These are phyloP conservation scores for Sminthurides bifidus DNA, from an alignment of 1,140 invertebrate genomes.

Conservation along the genomic window DNA sequence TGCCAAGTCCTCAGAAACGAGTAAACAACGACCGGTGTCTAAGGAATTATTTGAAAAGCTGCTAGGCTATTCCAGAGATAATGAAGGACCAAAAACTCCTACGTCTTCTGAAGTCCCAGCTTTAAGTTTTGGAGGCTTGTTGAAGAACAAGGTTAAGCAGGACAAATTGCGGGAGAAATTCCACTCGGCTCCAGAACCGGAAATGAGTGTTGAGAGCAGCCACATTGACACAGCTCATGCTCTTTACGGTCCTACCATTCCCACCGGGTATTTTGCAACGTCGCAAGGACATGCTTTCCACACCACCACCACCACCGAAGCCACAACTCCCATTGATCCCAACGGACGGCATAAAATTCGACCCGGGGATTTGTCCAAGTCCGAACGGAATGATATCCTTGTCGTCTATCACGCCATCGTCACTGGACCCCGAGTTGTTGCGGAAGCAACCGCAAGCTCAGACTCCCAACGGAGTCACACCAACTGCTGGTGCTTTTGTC, in stretches of 20 bases:
- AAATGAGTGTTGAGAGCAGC: too few relatives aligned
- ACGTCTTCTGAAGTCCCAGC: too few relatives aligned
- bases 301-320: background rate
- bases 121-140: slow-evolving; percentile 21
- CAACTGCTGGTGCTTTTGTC: background rate
- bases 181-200: background rate
- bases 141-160: slow-evolving; percentile 25
- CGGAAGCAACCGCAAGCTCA: background rate
- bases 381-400: slow-evolving; percentile 15
- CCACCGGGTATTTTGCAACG: background rate
- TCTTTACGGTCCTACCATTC: background rate
- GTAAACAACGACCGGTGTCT: background rate
- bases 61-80: background rate
- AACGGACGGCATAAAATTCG: slow-evolving; percentile 29
- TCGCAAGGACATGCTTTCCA: background rate
- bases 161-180: slow-evolving; percentile 28
- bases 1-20: background rate
- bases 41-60: background rate
- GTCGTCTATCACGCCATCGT: slow-evolving; percentile 7
- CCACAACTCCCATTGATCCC: slow-evolving; percentile 4
- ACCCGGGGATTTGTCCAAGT: slow-evolving; percentile 24
- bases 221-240: too few relatives aligned
- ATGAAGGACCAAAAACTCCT: too few relatives aligned
- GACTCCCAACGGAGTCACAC: background rate
- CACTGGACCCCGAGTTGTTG: background rate